Evolutionary conservation across 2,113 vertebrate species (phyloP), one percentile per base, ranked within the genome.

Genomic region (Gavia stellata): DNA sequence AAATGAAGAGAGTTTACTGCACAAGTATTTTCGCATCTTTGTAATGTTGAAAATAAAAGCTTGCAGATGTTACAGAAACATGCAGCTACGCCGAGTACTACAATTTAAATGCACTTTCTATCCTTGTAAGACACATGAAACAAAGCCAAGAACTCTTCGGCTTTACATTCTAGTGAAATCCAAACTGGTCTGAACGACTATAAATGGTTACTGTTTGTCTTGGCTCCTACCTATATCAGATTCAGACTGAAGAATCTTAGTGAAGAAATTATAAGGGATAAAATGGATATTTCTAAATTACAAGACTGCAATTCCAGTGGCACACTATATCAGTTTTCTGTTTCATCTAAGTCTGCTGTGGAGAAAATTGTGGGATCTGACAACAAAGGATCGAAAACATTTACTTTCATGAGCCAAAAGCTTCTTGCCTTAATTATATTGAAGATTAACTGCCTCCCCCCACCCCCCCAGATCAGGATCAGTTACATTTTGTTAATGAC

Each of bases 221-320:
- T 98, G 98, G 98, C 98, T 98, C 97, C 98, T 97, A 98, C 97
- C 97, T 98, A 92, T 98, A 98, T 98, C 98, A 98, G 97, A 98
- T 98, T 98, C 96, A 98, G 98, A 98, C 97, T 59, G 94, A 98
- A 97, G 97, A 98, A 98, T 98, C 98, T 95, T 92, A 97, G 97
- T 96, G 96, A 97, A 98, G 96, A 98, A 98, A 98, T 98, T 98
- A 98, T 97, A 98, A 52, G 96, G 98, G 98, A 98, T 98, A 98
- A 98, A 98, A 97, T 97, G 96, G 98, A 95, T 98, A 98, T 98
- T 98, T 98, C 98, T 98, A 98, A 98, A 98, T 98, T 98, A 98
- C 97, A 97, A 98, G 97, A 95, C 96, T 97, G 95, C 97, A 98
- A 97, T 98, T 98, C 97, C 98, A 98, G 97, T 95, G 97, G 97